A percentile compares a stretch with the other conserved stretches of the same genome.
Conservation (phyloP, 2,888 invertebrate genomes). For the Drosophila atroscutellata region DNA sequence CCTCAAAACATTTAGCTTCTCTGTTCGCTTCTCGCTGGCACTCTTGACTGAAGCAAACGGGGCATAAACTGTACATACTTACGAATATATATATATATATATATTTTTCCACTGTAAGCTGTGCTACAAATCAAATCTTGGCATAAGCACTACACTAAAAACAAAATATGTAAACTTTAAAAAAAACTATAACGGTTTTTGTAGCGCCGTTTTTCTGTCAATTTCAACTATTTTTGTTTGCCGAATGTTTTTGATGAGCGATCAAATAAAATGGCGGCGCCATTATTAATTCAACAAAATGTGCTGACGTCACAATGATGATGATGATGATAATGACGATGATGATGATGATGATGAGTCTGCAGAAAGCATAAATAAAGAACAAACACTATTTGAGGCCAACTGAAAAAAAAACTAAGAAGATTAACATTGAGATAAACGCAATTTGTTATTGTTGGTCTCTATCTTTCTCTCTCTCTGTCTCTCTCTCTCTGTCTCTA, state of each 20-base stretch:
- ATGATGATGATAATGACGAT: conserved; percentile 25
- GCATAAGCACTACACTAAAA: conserved; percentile 16
- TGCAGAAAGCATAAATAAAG: conserved; percentile 19
- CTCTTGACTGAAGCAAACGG: conserved; percentile 1
- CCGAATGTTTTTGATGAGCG: conserved; percentile 15
- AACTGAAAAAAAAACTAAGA: conserved; percentile 3
- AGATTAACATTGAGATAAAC: conserved; percentile 46
- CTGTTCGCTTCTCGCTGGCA: background rate
- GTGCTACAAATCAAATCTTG: conserved; percentile 27
- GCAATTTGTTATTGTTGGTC: conserved; percentile 39
- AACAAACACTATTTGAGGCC: conserved; percentile 22
- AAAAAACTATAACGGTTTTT: background rate
- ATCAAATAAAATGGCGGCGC: conserved; percentile 4
- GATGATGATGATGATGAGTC: conserved; percentile 28
- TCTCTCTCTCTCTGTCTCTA: conserved; percentile 6
- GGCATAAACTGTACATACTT: conserved; percentile 33
- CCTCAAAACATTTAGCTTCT: background rate
- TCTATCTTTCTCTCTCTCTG: background rate
- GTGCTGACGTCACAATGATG: conserved; percentile 37
- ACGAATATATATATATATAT: conserved; percentile 10
- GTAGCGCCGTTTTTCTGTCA: conserved; percentile 18
- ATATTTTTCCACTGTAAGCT: conserved; percentile 51
- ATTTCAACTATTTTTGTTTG: conserved; percentile 28
- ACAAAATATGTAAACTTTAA: background rate
- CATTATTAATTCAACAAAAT: conserved; percentile 28